phyloP scores from a whole-genome alignment of 2,113 vertebrate genomes.

The Podarcis raffonei region DNA sequence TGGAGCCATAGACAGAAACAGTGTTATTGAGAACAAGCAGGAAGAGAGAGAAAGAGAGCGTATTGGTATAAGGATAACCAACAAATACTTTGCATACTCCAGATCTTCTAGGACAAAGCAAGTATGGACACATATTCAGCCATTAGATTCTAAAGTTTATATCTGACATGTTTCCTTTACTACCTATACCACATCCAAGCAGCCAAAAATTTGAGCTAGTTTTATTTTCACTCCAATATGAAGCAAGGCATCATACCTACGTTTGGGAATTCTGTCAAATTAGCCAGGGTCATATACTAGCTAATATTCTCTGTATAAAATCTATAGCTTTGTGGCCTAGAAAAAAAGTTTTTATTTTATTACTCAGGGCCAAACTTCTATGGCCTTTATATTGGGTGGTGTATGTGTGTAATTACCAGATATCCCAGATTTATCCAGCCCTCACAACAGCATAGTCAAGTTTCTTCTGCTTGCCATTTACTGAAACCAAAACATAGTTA shows the following conservation, averaged over 20 bases:
- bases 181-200: neutral
- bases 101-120: neutral
- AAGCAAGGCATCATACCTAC: neutral
- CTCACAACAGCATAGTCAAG: neutral
- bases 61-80: neutral
- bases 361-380: too few species aligned
- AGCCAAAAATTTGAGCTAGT: neutral
- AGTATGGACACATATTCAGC: neutral
- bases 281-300: neutral
- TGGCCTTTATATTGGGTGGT: too few species aligned
- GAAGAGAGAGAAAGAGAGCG: neutral
- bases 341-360: too few species aligned
- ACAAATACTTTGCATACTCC: neutral
- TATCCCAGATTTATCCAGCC: neutral
- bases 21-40: conserved; percentile 1
- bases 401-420: neutral
- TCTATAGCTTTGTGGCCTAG: too few species aligned
- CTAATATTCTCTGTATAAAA: neutral
- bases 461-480: neutral
- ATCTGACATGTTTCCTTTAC: too few species aligned
- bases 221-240: neutral
- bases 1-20: conserved; percentile 26
- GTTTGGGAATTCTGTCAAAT: neutral
- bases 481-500: neutral
- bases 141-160: neutral